These are phyloP conservation scores for Origma solitaria DNA, from an alignment of 2,113 vertebrate species.

Conservation along the genomic window DNA sequence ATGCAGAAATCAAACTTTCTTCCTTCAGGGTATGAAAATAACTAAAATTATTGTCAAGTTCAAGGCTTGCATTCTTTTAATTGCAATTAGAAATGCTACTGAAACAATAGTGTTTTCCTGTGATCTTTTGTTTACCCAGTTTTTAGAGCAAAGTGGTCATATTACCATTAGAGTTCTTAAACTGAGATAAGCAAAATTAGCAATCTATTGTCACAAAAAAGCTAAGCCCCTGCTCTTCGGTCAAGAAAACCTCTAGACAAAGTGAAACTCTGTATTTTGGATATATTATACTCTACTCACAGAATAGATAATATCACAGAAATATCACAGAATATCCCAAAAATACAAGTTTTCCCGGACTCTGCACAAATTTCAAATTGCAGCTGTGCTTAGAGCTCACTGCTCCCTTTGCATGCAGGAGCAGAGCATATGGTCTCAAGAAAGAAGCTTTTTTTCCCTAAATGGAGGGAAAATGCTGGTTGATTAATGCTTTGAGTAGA, in stretches of 20 bases:
- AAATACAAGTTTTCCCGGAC: neutral
- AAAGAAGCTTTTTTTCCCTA: neutral
- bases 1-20: neutral
- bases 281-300: neutral
- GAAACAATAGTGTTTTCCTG: neutral
- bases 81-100: neutral
- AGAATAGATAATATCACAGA: neutral
- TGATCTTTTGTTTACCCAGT: neutral
- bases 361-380: neutral
- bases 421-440: neutral
- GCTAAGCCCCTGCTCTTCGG: fast-evolving
- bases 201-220: neutral
- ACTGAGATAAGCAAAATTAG: neutral
- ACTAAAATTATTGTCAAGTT: neutral
- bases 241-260: neutral
- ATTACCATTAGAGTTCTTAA: neutral
- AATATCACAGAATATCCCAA: neutral
- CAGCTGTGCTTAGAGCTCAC: neutral
- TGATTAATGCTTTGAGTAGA: neutral
- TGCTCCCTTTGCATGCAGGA: neutral
- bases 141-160: neutral
- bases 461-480: neutral
- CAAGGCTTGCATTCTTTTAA: neutral
- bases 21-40: neutral
- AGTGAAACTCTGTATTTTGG: neutral